A percentile compares a stretch with the other conserved stretches of the same genome.
phyloP scores from a whole-genome alignment of 2,797 vertebrate species.

The Limnodromus scolopaceus region DNA sequence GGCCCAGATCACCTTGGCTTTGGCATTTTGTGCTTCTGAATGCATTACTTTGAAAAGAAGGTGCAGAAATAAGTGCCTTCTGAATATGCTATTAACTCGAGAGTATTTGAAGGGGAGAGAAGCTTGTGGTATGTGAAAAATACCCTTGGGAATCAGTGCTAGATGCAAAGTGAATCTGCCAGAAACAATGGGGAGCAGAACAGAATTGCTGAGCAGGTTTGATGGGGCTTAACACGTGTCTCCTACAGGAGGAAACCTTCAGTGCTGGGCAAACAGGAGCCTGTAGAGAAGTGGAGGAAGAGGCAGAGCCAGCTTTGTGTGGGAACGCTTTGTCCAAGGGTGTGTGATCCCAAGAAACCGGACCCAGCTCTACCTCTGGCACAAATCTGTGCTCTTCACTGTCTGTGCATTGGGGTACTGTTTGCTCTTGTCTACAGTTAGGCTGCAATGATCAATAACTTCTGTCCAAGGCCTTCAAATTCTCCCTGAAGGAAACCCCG shows the following conservation, averaged over 20 bases:
- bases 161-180: background rate
- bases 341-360: background rate
- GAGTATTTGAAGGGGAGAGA: background rate
- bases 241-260: background rate
- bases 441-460: background rate
- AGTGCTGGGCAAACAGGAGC: background rate
- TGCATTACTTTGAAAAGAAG: background rate
- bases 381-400: background rate
- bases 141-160: background rate
- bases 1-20: background rate
- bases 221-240: background rate
- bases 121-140: background rate
- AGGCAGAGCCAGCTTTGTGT: background rate
- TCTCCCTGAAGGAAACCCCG: background rate
- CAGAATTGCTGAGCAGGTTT: background rate
- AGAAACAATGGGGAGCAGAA: background rate
- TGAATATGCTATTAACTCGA: background rate
- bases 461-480: background rate
- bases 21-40: background rate
- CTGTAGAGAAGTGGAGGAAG: background rate
- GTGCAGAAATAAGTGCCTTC: background rate
- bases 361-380: background rate
- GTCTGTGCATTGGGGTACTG: accelerated
- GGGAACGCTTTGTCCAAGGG: background rate
- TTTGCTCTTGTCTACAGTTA: background rate